Base-by-base conservation (phyloP, 2,113 vertebrate genomes). In the Petaurus breviceps region DNA sequence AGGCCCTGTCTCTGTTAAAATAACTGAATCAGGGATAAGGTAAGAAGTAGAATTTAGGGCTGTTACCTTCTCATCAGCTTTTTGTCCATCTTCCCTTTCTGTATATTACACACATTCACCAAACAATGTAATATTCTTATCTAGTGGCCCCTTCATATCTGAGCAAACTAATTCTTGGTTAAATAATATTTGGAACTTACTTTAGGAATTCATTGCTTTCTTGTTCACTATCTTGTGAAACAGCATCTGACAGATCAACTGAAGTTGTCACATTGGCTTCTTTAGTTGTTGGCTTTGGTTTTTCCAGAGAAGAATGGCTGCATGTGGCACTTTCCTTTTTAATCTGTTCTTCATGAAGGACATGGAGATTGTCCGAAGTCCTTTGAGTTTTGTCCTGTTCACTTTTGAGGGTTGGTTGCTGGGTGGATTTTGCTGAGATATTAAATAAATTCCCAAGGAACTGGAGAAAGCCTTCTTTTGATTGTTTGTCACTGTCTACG, bases 391-490 rank as follows among this genome's bases (percentile, higher is more conserved):
- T 98, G 57, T 89, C 96, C 77, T 84, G 97, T n/a, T 97, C 98
- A 98, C 98, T 97, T 97, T 95, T 98, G 52, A 97, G 93, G 92
- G 96, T 77, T 89, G 98, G 94, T 0, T 98, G 97, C 95, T 98
- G 77, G 95, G 98, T 98, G 12, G 98, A 98, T 94, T 98, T 99
- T 93, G 98, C 97, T 94, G 99, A 98, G 97, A 99, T 98, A 98
- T 97, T 98, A 97, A 99, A 99, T 95, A 99, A 98, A 95, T 97
- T 99, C 90, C 99, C 99, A 97, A 99, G 98, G 97, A 99, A 99
- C 89, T 99, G 98, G 89, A 99, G 98, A 98, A 99, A 99, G 50
- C 98, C 98, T 97, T 99, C 99, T 96, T 98, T 98, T 8, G 98
- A 97, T 92, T 98, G 99, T 84, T 97, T 98, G 50, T 99, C 98